Evolutionary conservation across 2,888 invertebrate species (phyloP), one percentile per base, ranked within the genome.

Genomic region (Biston betularia): DNA sequence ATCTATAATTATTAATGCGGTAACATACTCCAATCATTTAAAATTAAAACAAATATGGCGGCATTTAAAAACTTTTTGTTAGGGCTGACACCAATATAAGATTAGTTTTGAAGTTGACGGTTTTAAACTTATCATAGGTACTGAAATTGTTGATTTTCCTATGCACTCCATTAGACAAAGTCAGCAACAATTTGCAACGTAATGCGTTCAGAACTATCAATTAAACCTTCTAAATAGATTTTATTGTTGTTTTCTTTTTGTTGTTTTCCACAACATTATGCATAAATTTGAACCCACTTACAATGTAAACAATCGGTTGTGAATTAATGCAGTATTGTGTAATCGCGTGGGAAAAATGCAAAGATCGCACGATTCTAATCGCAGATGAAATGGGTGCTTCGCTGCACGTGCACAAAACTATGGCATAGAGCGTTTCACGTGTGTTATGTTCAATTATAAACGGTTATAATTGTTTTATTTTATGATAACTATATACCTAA

Each of bases 261-360:
- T 46, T 14, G 5, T 0, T 46, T 15, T 46, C n/a, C 15, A 8
- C 46, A 15, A 8, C 1, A 46, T 15, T 6, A 15, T 24, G 24
- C 1, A 24, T 24, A 24, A n/a, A 24, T 24, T 4, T 48, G 6
- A 6, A 14, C 8, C 14, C 38, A 38, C 69, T 71, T 46, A 52
- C 61, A 52, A 70, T 70, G 69, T 67, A 71, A 69, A 65, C 55
- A 65, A 33, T 50, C 40, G 70, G 50, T 70, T 66, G 68, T 55
- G 65, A 63, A 69, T 63, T 68, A 49, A 71, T 76, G 48, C 8
- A 45, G 64, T 65, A 40, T 77, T 79, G 73, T 74, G 71, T 76
- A 81, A 83, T 79, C 70, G 76, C 81, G 83, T 84, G 84, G 75
- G 84, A 85, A 80, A 72, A 74, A 77, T 75, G 63, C 73, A 62